A percentile compares a stretch with the other conserved stretches of the same genome.
Evolutionary conservation across 2,797 vertebrate genomes (phyloP).

Genomic region (Cryptoblepharus egeriae): DNA sequence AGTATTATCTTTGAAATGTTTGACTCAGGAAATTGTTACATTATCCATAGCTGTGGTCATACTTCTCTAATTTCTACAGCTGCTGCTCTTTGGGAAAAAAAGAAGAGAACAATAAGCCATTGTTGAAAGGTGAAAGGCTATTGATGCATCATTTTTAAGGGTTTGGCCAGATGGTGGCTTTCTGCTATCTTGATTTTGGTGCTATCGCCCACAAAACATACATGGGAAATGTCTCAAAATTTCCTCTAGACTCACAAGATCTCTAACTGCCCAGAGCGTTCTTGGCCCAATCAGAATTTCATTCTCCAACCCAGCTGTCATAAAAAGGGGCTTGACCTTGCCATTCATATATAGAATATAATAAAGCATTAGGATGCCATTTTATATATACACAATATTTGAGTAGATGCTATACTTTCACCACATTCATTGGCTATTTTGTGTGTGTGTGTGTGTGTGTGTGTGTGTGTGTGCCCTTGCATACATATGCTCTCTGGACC

Average conservation of each 20-base stretch:
- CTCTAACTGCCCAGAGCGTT: background rate
- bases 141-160: constrained; percentile 1
- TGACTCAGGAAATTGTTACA: constrained; percentile 64
- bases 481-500: no score
- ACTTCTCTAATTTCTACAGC: constrained; percentile 48
- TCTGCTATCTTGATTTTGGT: background rate
- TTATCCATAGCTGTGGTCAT: constrained; percentile 50
- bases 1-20: constrained; percentile 61
- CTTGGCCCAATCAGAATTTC: background rate
- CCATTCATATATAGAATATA: background rate
- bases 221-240: background rate
- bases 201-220: background rate
- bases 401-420: no score
- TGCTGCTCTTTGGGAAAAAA: constrained; percentile 38
- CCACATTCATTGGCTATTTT: no score
- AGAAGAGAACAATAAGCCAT: constrained; percentile 7
- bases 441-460: no score
- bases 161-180: background rate
- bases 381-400: background rate
- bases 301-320: background rate
- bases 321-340: background rate
- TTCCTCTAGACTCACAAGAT: no score
- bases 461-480: no score
- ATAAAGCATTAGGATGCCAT: background rate
- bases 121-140: constrained; percentile 25